Evolutionary conservation across 2,888 invertebrate genomes (phyloP), one percentile per base, ranked within the genome.

Genomic region (Leptura quadrifasciata): DNA sequence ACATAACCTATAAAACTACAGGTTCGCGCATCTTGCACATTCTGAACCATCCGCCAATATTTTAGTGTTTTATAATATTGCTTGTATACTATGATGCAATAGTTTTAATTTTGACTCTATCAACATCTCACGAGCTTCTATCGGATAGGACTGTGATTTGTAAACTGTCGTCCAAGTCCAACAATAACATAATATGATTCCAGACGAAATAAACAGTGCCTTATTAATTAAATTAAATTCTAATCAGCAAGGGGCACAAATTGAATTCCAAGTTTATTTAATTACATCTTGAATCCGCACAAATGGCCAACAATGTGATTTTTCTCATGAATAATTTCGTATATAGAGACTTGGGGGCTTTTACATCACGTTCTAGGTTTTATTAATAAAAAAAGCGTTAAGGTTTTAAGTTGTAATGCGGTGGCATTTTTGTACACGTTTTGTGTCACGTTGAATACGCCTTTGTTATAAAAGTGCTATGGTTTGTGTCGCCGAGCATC

Each of bases 301-400:
- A 31, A 47, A 47, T 12, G n/a, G 5, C 47, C 39, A 39, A 2
- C 12, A 15, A 39, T 39, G 15, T 10, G 15, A 47, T 47, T 47
- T 47, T 47, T 47, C 17, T 18, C 60, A 18, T 61, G 17, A 6
- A 17, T 31, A 61, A 31, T 61, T 61, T 61, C 31, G 15, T 24
- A 17, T 31, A 27, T 5, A 47, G 2, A 61, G 17, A 60, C 31
- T n/a, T 8, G 24, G 2, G 1, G 3, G 12, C 1, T 21, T 31
- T 61, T 31, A 60, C 31, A 17, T 27, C 58, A 60, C 58, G 58
- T 60, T 60, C 12, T 57, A 6, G 8, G 8, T 12, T 15, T 60
- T 24, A 6, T 10, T 24, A 9, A 12, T 6, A 31, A 61, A 61
- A n/a, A 61, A 61, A 31, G 27, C n/a, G 60, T 61, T 8, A n/a